Percentiles rank a stretch among this genome's conserved stretches.
phyloP scores from a whole-genome alignment of 2,888 invertebrate genomes.

The Homarus gammarus region DNA sequence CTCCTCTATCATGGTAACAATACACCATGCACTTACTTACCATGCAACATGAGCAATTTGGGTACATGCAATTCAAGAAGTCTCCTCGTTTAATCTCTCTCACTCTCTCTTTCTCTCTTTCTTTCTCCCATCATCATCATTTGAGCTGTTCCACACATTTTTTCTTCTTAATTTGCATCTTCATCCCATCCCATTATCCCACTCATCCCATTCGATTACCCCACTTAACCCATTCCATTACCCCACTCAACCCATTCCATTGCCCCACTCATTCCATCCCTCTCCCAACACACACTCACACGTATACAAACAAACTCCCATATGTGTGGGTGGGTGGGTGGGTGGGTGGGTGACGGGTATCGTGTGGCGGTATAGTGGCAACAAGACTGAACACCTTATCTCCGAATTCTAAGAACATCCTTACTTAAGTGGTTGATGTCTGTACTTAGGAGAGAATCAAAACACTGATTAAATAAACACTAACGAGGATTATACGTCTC shows the following conservation, averaged over 20 bases:
- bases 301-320: background rate
- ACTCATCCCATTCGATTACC: background rate
- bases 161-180: slow-evolving; percentile 1
- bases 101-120: slow-evolving; percentile 38
- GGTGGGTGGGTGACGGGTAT: too few relatives aligned
- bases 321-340: too few relatives aligned
- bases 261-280: background rate
- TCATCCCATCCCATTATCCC: background rate
- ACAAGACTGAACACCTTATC: too few relatives aligned
- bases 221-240: background rate
- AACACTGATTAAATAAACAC: too few relatives aligned
- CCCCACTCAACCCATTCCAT: too few relatives aligned
- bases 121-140: slow-evolving; percentile 1
- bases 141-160: background rate
- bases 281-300: background rate
- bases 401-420: too few relatives aligned
- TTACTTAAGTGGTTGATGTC: too few relatives aligned
- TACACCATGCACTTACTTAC: slow-evolving; percentile 40
- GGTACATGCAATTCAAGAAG: slow-evolving; percentile 39
- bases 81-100: slow-evolving; percentile 32
- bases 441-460: too few relatives aligned
- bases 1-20: background rate
- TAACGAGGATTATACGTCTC: too few relatives aligned
- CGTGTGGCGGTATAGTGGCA: too few relatives aligned
- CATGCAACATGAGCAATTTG: slow-evolving; percentile 50